Evolutionary conservation across 2,797 vertebrate species (phyloP).

Genomic region (Microctenopoma lineatum): DNA sequence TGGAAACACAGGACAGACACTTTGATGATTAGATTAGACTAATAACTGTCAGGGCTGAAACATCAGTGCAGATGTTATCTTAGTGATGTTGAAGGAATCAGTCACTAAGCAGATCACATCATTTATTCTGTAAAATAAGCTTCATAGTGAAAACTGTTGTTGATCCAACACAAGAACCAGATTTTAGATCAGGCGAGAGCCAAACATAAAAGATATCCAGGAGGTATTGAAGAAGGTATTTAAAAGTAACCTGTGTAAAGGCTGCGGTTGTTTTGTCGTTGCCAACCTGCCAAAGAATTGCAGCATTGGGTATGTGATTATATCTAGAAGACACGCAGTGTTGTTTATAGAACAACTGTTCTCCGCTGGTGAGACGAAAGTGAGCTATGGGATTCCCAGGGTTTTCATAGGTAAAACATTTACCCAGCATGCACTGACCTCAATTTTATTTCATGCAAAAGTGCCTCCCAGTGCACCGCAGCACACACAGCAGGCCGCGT

Average conservation of each 20-base stretch:
- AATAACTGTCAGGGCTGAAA: no score
- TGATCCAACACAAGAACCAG: no score
- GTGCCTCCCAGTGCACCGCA: not conserved
- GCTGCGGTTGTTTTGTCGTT: slow-evolving; percentile 20
- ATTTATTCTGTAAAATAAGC: no score
- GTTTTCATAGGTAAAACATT: slow-evolving; percentile 15
- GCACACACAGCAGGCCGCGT: slow-evolving; percentile 17
- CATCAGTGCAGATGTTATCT: no score
- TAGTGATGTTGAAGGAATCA: no score
- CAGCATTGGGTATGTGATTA: slow-evolving; percentile 40
- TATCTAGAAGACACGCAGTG: slow-evolving; percentile 18
- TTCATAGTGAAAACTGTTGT: no score
- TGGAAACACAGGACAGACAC: no score
- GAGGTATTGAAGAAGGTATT: no score
- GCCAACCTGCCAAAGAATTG: slow-evolving; percentile 16
- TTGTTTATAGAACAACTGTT: slow-evolving; percentile 25
- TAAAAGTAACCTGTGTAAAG: not conserved
- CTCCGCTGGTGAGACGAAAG: slow-evolving; percentile 12
- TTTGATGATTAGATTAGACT: no score
- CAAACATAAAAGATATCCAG: no score
- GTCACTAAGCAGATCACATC: no score
- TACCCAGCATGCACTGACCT: slow-evolving; percentile 18
- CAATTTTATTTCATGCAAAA: slow-evolving; percentile 25
- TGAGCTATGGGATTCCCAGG: not conserved
- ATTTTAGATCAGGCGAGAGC: no score